phyloP scores from a whole-genome alignment of 2,113 vertebrate genomes.

The Tyto alba region DNA sequence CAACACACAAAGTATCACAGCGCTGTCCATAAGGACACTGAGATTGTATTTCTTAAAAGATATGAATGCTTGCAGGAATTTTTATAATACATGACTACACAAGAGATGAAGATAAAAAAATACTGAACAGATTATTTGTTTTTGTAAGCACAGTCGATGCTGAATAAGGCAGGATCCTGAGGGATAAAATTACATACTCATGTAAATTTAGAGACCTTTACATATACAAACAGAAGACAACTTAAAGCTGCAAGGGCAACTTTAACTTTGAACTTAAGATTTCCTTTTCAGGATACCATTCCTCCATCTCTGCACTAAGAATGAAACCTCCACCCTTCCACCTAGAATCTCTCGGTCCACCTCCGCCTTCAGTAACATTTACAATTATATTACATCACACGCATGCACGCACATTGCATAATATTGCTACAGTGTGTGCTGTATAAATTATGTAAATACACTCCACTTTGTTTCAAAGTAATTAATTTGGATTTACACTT shows the following conservation, averaged over 20 bases:
- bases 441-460: slow-evolving; percentile 21
- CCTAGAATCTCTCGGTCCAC: background rate
- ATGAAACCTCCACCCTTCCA: background rate
- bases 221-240: background rate
- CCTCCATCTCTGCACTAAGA: background rate
- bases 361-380: background rate
- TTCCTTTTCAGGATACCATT: background rate
- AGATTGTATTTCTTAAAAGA: background rate
- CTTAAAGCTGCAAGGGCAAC: slow-evolving; percentile 3
- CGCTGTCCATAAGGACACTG: rapidly evolving
- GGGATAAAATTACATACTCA: background rate
- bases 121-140: background rate
- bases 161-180: background rate
- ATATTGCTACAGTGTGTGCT: slow-evolving; percentile 31
- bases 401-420: slow-evolving; percentile 13
- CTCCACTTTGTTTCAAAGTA: slow-evolving; percentile 48
- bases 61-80: background rate
- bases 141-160: background rate
- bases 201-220: background rate
- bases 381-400: slow-evolving; percentile 2
- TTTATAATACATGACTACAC: background rate
- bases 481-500: slow-evolving; percentile 24
- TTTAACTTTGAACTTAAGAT: background rate
- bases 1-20: background rate
- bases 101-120: background rate